Evolutionary conservation across 2,797 vertebrate genomes (phyloP).

Genomic region (Fundulus diaphanus): DNA sequence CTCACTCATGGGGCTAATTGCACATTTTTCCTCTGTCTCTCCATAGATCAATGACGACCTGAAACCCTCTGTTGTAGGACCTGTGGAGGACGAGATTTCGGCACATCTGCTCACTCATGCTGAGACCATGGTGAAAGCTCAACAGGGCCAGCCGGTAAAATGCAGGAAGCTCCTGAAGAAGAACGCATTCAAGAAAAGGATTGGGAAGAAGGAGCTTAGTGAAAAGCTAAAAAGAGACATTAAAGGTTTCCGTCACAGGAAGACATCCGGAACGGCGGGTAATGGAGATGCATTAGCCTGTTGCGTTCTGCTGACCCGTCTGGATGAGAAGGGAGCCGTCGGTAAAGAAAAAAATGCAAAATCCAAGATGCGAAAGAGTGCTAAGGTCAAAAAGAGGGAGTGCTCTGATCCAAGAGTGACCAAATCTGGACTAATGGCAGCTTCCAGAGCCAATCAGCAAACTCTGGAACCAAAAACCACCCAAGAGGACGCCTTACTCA

Average conservation of each 20-base stretch:
- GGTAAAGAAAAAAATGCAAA: slow-evolving; percentile 48
- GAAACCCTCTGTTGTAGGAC: slow-evolving; percentile 54
- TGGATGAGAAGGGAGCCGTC: slow-evolving; percentile 83
- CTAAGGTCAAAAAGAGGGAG: slow-evolving; percentile 62
- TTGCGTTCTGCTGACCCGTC: slow-evolving; percentile 91
- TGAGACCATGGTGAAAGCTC: slow-evolving; percentile 81
- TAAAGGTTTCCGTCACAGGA: slow-evolving; percentile 71
- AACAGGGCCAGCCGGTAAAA: slow-evolving; percentile 64
- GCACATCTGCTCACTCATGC: slow-evolving; percentile 65
- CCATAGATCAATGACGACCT: slow-evolving; percentile 69
- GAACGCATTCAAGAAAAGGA: slow-evolving; percentile 55
- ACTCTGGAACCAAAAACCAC: slow-evolving; percentile 78
- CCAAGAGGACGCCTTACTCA: slow-evolving; percentile 68
- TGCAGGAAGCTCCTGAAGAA: slow-evolving; percentile 59
- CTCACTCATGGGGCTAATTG: not conserved
- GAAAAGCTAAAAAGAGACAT: slow-evolving; percentile 62
- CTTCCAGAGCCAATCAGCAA: slow-evolving; percentile 56
- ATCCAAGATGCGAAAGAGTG: slow-evolving; percentile 52
- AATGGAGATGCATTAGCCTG: slow-evolving; percentile 88
- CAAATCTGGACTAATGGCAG: slow-evolving; percentile 68
- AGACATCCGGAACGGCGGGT: slow-evolving; percentile 75
- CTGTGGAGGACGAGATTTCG: slow-evolving; percentile 63
- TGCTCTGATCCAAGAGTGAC: slow-evolving; percentile 60
- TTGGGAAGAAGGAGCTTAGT: slow-evolving; percentile 50
- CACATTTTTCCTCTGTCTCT: slow-evolving; percentile 55